phyloP scores from a whole-genome alignment of 2,888 invertebrate genomes.

The Mythimna pallens region DNA sequence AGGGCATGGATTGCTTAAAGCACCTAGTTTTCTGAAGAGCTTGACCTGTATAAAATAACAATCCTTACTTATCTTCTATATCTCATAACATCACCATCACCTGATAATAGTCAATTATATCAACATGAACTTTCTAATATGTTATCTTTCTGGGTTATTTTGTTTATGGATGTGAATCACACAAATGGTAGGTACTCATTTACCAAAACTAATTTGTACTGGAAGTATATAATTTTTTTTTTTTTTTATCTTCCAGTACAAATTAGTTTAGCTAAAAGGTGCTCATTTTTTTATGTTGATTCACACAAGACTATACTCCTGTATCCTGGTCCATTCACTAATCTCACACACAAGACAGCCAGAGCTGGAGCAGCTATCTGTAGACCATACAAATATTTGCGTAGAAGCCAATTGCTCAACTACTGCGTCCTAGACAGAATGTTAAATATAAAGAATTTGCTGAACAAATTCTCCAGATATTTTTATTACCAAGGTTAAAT shows the following conservation, averaged over 20 bases:
- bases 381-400: too few relatives aligned
- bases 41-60: background rate
- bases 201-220: background rate
- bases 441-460: background rate
- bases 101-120: slow-evolving; percentile 12
- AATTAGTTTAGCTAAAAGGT: too few relatives aligned
- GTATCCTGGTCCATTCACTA: too few relatives aligned
- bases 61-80: background rate
- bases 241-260: too few relatives aligned
- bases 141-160: slow-evolving; percentile 22
- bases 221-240: too few relatives aligned
- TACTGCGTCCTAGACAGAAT: too few relatives aligned
- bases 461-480: background rate
- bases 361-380: too few relatives aligned
- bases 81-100: background rate
- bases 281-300: too few relatives aligned
- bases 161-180: slow-evolving; percentile 8
- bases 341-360: too few relatives aligned
- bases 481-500: slow-evolving; percentile 2
- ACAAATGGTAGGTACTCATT: too few relatives aligned
- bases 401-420: too few relatives aligned
- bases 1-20: background rate
- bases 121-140: slow-evolving; percentile 13
- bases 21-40: background rate
- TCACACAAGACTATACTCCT: too few relatives aligned